A percentile compares a stretch with the other conserved stretches of the same genome.
Conservation (phyloP, 2,888 invertebrate genomes). For the Trichacis sp. region DNA sequence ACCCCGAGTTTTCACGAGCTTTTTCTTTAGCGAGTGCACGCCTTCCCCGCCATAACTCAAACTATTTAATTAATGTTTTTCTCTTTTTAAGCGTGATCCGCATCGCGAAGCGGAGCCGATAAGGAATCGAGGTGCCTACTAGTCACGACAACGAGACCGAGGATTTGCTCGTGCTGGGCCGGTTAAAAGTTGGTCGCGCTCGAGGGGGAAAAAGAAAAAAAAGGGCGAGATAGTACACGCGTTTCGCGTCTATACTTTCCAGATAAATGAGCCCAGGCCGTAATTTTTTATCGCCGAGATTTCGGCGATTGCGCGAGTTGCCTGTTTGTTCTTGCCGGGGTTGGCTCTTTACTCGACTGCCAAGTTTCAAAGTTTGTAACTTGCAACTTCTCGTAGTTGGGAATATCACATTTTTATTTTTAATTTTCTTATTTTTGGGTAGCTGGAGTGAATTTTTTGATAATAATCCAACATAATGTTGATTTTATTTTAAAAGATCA, state of each 20-base stretch:
- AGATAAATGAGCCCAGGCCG: slow-evolving; percentile 39
- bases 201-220: slow-evolving; percentile 20
- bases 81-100: slow-evolving; percentile 43
- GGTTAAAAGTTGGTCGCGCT: slow-evolving; percentile 36
- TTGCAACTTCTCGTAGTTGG: too few relatives aligned
- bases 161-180: slow-evolving; percentile 31
- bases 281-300: slow-evolving; percentile 28
- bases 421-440: too few relatives aligned
- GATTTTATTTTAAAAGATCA: too few relatives aligned
- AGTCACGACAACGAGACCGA: slow-evolving; percentile 43
- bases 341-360: too few relatives aligned
- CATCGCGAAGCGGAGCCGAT: slow-evolving; percentile 42
- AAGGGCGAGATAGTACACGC: slow-evolving; percentile 44
- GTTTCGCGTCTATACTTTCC: slow-evolving; percentile 41
- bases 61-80: slow-evolving; percentile 63
- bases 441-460: too few relatives aligned
- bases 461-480: too few relatives aligned
- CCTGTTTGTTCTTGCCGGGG: too few relatives aligned
- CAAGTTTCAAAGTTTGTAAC: too few relatives aligned
- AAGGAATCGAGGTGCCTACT: slow-evolving; percentile 44
- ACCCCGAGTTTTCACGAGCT: slow-evolving; percentile 7
- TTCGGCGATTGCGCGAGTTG: slow-evolving; percentile 32
- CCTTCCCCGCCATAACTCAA: slow-evolving; percentile 52
- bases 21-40: slow-evolving; percentile 30
- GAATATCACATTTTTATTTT: too few relatives aligned